Evolutionary conservation across 2,797 vertebrate species (phyloP), one percentile per base, ranked within the genome.

Genomic region (Sebastes ruberrimus): DNA sequence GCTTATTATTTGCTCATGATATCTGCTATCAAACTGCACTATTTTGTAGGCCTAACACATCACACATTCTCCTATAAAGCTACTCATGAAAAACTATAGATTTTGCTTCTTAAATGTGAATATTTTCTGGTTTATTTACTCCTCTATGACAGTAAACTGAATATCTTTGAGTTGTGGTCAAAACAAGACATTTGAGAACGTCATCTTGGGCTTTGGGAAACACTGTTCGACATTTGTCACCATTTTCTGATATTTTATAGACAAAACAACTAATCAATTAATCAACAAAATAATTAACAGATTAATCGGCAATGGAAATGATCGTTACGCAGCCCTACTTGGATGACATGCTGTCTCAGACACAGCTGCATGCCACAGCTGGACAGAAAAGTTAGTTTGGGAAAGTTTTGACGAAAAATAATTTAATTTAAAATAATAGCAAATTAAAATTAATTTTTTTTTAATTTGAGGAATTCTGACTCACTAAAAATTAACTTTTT

Each of bases 1-100:
- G 72, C 61, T 69, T 84, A 71, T 88, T 81, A 83, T 71, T 85
- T 79, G 64, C 60, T 70, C 38, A 59, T 80, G 10, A 33, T 25
- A 14, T 27, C 7, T 66, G 11, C 10, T 35, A 72, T 71, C 35
- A 88, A 83, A 74, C 38, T 28, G 46, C 25, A 46, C 7, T 56
- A 30, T 71, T 60, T 35, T 69, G 18, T 23, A 27, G 33, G 71
- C 18, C 22, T 30, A 4, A 30, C 64, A 35, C 14, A 66, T 76
- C 14, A 71, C 33, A 70, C 59, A 59, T 25, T 64, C 3, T 27
- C 10, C 10, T 28, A 16, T 53, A 5, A 71, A 66, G 42, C 42
- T 13, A 74, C n/a, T 14, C 2, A 7, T 20, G 4, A 4, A 62
- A 66, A 7, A 4, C 46, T 25, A 20, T 1, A n/a, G 6, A 27